A percentile compares a stretch with the other conserved stretches of the same genome.
Evolutionary conservation across 2,888 invertebrate genomes (phyloP).

Genomic region (Acanthopleura granulata): DNA sequence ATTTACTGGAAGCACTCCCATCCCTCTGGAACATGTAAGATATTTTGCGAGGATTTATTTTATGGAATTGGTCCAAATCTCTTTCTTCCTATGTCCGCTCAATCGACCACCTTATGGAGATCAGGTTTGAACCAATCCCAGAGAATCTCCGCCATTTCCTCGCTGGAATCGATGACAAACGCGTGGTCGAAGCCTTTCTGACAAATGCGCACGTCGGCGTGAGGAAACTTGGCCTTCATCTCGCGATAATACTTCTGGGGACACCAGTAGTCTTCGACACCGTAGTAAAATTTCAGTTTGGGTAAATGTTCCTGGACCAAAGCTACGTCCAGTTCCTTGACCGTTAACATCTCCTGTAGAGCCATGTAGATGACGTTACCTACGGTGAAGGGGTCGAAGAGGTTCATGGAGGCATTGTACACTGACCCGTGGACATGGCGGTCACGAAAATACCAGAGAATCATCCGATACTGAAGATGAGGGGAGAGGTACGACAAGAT

Average conservation of each 20-base stretch:
- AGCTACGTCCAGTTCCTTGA: conserved; percentile 78
- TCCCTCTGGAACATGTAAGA: too few relatives aligned
- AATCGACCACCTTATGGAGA: not conserved
- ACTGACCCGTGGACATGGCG: conserved; percentile 56
- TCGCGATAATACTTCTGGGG: conserved; percentile 81
- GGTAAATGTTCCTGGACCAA: conserved; percentile 75
- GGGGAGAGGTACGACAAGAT: conserved; percentile 56
- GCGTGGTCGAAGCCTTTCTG: conserved; percentile 79
- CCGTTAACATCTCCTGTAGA: conserved; percentile 80
- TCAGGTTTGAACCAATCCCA: conserved; percentile 47
- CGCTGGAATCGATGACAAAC: conserved; percentile 78
- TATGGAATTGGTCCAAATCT: too few relatives aligned
- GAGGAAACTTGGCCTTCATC: conserved; percentile 76
- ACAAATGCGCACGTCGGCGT: conserved; percentile 76
- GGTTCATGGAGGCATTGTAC: conserved; percentile 55
- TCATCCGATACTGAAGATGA: conserved; percentile 43
- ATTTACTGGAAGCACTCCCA: too few relatives aligned
- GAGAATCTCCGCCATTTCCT: conserved; percentile 64
- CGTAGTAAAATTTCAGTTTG: conserved; percentile 85
- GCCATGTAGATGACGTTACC: conserved; percentile 59
- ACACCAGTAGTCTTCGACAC: conserved; percentile 85
- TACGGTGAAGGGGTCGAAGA: conserved; percentile 61
- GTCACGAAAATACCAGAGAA: conserved; percentile 58
- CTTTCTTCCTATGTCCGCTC: too few relatives aligned
- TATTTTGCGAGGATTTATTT: too few relatives aligned